A percentile compares a stretch with the other conserved stretches of the same genome.
Conservation (phyloP, 2,797 vertebrate genomes). For the Channa striata region DNA sequence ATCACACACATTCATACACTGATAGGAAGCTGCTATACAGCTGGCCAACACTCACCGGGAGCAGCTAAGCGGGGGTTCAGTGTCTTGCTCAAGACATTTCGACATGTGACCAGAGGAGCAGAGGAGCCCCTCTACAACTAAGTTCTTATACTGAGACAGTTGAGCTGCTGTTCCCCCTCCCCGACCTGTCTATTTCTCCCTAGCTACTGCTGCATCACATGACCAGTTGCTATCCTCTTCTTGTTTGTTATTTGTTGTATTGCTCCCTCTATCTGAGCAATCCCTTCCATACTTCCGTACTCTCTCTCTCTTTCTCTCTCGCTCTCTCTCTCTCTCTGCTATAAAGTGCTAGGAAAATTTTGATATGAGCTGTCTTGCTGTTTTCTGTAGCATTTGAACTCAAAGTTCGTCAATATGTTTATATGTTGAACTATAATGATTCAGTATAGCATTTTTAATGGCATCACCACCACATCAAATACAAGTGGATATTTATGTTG, state of each 20-base stretch:
- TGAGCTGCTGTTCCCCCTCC: constrained; percentile 27
- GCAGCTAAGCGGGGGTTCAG: too few relatives aligned
- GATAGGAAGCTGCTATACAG: too few relatives aligned
- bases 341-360: constrained; percentile 37
- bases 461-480: neutral
- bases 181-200: constrained; percentile 30
- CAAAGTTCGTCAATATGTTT: neutral
- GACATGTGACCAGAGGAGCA: too few relatives aligned
- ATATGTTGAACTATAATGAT: too few relatives aligned
- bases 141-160: constrained; percentile 27
- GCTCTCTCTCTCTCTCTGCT: too few relatives aligned
- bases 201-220: constrained; percentile 49
- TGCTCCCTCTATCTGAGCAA: constrained; percentile 33
- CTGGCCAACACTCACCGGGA: too few relatives aligned
- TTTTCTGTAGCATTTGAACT: neutral
- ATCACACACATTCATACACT: too few relatives aligned
- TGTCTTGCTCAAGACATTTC: too few relatives aligned
- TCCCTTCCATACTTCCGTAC: constrained; percentile 1
- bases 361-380: constrained; percentile 10
- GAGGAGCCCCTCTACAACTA: too few relatives aligned
- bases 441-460: neutral
- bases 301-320: too few relatives aligned
- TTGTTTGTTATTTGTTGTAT: constrained; percentile 18
- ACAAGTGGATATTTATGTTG: too few relatives aligned
- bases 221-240: constrained; percentile 16